Percentiles rank a stretch among this genome's conserved stretches.
Conservation (phyloP, 2,888 invertebrate genomes). For the Tetramorium bicarinatum region DNA sequence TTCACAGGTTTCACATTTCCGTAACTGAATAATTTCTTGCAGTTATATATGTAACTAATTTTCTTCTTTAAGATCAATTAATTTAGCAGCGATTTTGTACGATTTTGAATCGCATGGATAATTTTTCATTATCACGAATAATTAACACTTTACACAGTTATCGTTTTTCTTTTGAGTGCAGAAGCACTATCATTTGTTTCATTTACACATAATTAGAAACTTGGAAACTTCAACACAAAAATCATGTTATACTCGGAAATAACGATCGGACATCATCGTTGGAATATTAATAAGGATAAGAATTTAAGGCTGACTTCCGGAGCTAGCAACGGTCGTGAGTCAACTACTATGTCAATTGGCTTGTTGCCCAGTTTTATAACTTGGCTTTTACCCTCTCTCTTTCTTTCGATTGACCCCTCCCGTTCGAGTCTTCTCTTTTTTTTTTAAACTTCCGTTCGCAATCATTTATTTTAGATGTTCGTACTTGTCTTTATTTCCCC, state of each 20-base stretch:
- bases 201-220: constrained; percentile 37
- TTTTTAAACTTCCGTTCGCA: constrained; percentile 18
- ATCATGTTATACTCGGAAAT: constrained; percentile 79
- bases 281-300: constrained; percentile 79
- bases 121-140: background rate
- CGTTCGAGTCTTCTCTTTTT: constrained; percentile 45
- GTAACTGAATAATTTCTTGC: background rate
- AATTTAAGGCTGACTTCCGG: constrained; percentile 79
- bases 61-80: background rate
- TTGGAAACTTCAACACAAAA: constrained; percentile 45
- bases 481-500: background rate
- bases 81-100: background rate
- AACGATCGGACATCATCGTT: constrained; percentile 81
- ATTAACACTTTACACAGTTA: background rate
- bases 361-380: constrained; percentile 86
- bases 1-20: constrained; percentile 2
- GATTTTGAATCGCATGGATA: background rate
- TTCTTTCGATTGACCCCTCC: constrained; percentile 61
- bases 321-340: constrained; percentile 84
- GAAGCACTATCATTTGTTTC: background rate
- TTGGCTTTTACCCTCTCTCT: constrained; percentile 75
- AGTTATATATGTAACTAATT: background rate
- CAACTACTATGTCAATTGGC: constrained; percentile 86
- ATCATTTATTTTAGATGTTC: constrained; percentile 26
- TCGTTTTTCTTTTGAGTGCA: constrained; percentile 21